Conservation (phyloP, 1,140 invertebrate species). For the Diachasma alloeum region DNA sequence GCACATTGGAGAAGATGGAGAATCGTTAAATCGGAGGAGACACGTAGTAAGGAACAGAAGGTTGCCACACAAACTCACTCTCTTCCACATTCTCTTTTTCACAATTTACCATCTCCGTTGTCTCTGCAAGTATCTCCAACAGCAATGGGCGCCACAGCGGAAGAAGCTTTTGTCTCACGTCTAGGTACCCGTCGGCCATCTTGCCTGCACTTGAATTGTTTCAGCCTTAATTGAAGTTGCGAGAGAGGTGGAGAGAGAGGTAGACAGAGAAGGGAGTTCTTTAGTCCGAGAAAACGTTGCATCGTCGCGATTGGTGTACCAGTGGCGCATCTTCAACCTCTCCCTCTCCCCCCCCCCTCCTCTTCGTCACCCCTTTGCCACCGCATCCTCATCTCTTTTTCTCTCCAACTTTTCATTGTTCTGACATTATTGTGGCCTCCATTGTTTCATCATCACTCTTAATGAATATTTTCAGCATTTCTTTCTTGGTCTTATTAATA, state of each 20-base stretch:
- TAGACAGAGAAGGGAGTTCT: neutral
- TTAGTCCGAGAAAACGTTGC: constrained; percentile 7
- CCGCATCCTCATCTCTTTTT: neutral
- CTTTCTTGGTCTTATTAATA: neutral
- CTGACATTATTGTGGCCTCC: constrained; percentile 9
- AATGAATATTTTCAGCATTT: constrained; percentile 24
- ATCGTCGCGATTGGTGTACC: constrained; percentile 10
- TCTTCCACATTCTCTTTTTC: constrained; percentile 26
- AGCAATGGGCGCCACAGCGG: neutral
- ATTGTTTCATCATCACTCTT: constrained; percentile 1
- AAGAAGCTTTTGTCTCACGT: constrained; percentile 17
- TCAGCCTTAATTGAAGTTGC: constrained; percentile 50
- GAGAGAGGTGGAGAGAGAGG: neutral
- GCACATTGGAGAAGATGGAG: constrained; percentile 5
- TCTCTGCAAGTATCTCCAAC: constrained; percentile 21
- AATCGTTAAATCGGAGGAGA: constrained; percentile 28
- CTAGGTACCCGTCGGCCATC: constrained; percentile 23
- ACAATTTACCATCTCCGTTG: constrained; percentile 13
- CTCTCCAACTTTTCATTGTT: neutral
- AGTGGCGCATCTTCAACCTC: neutral
- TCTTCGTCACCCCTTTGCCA: neutral
- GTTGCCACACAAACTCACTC: constrained; percentile 13
- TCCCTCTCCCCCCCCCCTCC: neutral
- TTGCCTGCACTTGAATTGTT: constrained; percentile 51
- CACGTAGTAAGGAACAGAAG: constrained; percentile 15